phyloP scores from a whole-genome alignment of 2,797 vertebrate species.

The Aulostomus chinensis region DNA sequence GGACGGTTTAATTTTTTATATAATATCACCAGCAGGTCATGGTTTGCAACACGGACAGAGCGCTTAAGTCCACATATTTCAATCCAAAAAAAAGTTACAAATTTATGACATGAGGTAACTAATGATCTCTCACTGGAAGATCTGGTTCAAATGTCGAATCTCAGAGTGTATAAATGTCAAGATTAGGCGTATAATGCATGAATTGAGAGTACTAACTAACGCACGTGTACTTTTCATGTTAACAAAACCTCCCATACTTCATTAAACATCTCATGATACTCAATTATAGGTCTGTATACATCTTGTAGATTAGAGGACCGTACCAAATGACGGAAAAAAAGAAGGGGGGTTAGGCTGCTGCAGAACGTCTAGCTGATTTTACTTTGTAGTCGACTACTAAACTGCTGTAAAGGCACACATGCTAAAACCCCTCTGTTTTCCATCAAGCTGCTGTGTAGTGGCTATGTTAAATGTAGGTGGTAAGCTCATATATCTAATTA shows the following conservation, averaged over 20 bases:
- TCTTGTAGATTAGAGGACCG: constrained; percentile 64
- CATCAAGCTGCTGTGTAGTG: constrained; percentile 75
- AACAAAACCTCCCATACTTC: constrained; percentile 61
- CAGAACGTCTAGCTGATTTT: constrained; percentile 60
- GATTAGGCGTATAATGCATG: too few relatives aligned
- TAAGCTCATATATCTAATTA: constrained; percentile 87
- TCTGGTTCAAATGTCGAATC: constrained; percentile 39
- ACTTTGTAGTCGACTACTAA: constrained; percentile 69
- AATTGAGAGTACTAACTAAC: too few relatives aligned
- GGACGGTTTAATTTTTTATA: constrained; percentile 78
- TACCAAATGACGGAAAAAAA: constrained; percentile 56
- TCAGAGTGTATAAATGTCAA: constrained; percentile 29
- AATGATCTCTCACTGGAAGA: too few relatives aligned
- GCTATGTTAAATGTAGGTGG: constrained; percentile 82
- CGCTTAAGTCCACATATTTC: too few relatives aligned
- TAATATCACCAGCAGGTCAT: constrained; percentile 68
- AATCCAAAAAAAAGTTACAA: too few relatives aligned
- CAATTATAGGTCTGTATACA: constrained; percentile 69
- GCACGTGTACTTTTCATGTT: constrained; percentile 54
- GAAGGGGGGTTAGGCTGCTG: constrained; percentile 46
- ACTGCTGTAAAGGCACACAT: constrained; percentile 69
- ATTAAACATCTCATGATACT: constrained; percentile 66
- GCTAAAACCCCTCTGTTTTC: constrained; percentile 74
- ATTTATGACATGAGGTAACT: too few relatives aligned
- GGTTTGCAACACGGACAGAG: constrained; percentile 21